Percentiles rank a stretch among this genome's conserved stretches.
phyloP scores from a whole-genome alignment of 1,140 invertebrate species.

The Harpegnathos saltator region DNA sequence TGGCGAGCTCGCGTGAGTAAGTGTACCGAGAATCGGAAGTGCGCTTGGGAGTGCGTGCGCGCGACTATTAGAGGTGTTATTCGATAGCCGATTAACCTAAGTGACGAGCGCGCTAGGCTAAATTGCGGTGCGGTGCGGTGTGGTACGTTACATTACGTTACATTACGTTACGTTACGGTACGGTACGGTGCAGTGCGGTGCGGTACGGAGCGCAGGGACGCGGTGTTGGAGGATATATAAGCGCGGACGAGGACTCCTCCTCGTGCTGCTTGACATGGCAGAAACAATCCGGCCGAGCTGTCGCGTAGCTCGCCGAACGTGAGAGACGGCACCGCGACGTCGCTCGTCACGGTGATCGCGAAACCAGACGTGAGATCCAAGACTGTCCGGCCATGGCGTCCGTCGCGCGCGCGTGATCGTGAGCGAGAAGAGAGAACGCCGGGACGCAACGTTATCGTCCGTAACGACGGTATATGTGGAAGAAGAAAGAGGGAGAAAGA shows the following conservation, averaged over 20 bases:
- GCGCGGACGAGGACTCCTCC: background rate
- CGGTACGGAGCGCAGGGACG: too few species aligned
- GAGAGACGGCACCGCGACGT: background rate
- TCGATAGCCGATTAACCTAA: slow-evolving; percentile 39
- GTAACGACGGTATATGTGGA: background rate
- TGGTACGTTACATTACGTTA: background rate
- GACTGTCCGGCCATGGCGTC: slow-evolving; percentile 32
- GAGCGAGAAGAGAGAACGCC: background rate
- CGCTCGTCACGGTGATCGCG: slow-evolving; percentile 9
- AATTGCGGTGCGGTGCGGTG: background rate
- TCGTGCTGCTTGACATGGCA: slow-evolving; percentile 10
- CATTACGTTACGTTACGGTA: background rate
- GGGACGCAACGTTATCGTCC: slow-evolving; percentile 14
- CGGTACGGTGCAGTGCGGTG: background rate
- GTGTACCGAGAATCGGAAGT: slow-evolving; percentile 30
- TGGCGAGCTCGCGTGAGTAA: slow-evolving; percentile 51
- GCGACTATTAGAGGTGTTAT: background rate
- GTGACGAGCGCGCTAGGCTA: background rate
- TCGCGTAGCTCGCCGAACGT: slow-evolving; percentile 22
- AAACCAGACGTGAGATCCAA: background rate
- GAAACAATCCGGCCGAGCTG: background rate
- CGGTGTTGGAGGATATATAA: too few species aligned
- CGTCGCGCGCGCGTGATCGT: slow-evolving; percentile 39
- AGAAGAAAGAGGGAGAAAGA: too few species aligned
- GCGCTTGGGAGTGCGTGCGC: slow-evolving; percentile 14